Conservation (phyloP, 2,888 invertebrate genomes). For the Torymus aiolomorphi region DNA sequence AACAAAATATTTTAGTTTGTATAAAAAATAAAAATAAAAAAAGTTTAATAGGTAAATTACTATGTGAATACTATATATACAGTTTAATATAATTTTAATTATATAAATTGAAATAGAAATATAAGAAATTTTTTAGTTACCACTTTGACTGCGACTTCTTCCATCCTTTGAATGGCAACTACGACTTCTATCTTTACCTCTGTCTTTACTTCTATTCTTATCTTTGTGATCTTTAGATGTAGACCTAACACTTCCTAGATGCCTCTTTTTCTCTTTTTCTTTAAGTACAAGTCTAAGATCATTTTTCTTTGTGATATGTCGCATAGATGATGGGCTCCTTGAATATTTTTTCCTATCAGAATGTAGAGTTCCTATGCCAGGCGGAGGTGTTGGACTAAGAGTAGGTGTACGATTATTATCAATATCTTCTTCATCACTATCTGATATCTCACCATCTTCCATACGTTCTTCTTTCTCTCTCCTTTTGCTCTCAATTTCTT, state of each 20-base stretch:
- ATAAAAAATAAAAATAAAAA: too few relatives aligned
- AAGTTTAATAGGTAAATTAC: too few relatives aligned
- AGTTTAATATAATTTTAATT: too few relatives aligned
- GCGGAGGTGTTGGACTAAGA: slow-evolving; percentile 68
- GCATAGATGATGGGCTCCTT: slow-evolving; percentile 59
- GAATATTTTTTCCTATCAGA: slow-evolving; percentile 61
- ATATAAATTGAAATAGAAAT: too few relatives aligned
- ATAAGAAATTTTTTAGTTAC: slow-evolving; percentile 39
- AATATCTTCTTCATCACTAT: slow-evolving; percentile 65
- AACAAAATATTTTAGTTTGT: neutral
- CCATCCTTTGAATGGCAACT: slow-evolving; percentile 65
- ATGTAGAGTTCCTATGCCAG: slow-evolving; percentile 55
- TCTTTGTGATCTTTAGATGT: slow-evolving; percentile 61
- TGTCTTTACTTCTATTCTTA: slow-evolving; percentile 54
- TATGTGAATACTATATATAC: too few relatives aligned
- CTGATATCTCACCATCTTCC: slow-evolving; percentile 82
- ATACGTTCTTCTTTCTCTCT: slow-evolving; percentile 79
- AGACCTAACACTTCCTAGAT: slow-evolving; percentile 52
- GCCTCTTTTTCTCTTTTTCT: slow-evolving; percentile 70
- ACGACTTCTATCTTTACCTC: slow-evolving; percentile 55
- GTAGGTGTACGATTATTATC: slow-evolving; percentile 69
- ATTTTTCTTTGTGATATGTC: slow-evolving; percentile 59
- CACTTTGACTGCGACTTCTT: slow-evolving; percentile 60
- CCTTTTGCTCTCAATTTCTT: slow-evolving; percentile 81
- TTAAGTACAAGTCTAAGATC: slow-evolving; percentile 70